These are phyloP conservation scores for Calephelis perditalis DNA, from an alignment of 2,888 invertebrate genomes.

Conservation along the genomic window DNA sequence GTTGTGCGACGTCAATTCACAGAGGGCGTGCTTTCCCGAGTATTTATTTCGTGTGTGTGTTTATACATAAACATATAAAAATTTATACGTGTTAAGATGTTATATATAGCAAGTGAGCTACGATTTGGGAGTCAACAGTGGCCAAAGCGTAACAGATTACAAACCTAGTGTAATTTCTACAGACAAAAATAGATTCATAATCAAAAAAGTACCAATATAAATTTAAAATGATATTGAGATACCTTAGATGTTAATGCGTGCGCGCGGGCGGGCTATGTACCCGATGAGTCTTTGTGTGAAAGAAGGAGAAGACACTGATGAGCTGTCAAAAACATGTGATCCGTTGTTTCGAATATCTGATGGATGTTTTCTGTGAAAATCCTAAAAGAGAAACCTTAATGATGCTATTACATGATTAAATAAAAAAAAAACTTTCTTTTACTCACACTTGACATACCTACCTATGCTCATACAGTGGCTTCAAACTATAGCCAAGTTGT, in stretches of 20 bases:
- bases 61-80: slow-evolving; percentile 54
- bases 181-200: slow-evolving; percentile 79
- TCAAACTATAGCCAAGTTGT: too few relatives aligned
- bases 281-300: slow-evolving; percentile 32
- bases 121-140: slow-evolving; percentile 63
- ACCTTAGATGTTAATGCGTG: slow-evolving; percentile 66
- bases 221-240: slow-evolving; percentile 64
- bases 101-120: slow-evolving; percentile 53
- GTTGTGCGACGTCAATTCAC: slow-evolving; percentile 63
- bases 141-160: slow-evolving; percentile 49
- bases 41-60: slow-evolving; percentile 60
- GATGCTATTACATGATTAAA: too few relatives aligned
- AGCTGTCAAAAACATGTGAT: slow-evolving; percentile 30
- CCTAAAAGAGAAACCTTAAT: too few relatives aligned
- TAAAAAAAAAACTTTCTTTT: too few relatives aligned
- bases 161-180: slow-evolving; percentile 78
- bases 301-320: slow-evolving; percentile 26
- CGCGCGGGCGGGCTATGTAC: slow-evolving; percentile 47
- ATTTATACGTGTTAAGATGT: slow-evolving; percentile 69
- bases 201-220: slow-evolving; percentile 86
- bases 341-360: slow-evolving; percentile 16
- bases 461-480: too few relatives aligned
- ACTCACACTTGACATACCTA: too few relatives aligned
- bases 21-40: slow-evolving; percentile 59
- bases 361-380: slow-evolving; percentile 14